Conservation (phyloP, 1,140 invertebrate genomes). For the Amphibalanus amphitrite region DNA sequence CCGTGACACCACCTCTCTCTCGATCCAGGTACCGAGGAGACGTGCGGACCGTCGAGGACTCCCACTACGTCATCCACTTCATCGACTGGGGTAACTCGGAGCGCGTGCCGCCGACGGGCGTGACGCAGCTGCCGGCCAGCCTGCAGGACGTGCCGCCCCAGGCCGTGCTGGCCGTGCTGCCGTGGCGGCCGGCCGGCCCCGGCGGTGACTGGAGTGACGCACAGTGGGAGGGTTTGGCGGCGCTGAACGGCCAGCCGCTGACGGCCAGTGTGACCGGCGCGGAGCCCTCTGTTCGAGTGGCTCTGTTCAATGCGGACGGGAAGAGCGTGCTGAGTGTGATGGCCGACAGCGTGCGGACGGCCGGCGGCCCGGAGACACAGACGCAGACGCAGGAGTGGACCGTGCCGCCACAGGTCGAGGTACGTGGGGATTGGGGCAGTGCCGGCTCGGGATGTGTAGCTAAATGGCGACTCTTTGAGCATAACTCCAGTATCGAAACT, state of each 20-base stretch:
- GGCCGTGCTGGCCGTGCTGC: background rate
- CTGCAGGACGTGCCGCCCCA: background rate
- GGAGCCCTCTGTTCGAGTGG: background rate
- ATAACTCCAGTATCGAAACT: no score
- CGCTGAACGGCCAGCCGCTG: background rate
- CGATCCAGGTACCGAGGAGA: background rate
- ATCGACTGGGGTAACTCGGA: background rate
- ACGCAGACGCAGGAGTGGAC: background rate
- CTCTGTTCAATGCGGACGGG: background rate
- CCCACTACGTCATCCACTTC: background rate
- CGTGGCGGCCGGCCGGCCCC: background rate
- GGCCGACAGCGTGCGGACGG: background rate
- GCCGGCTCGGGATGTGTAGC: no score
- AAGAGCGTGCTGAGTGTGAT: background rate
- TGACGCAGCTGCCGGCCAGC: background rate
- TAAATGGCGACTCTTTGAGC: no score
- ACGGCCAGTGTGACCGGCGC: background rate
- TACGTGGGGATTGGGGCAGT: background rate
- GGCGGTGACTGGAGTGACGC: background rate
- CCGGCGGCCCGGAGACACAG: no score
- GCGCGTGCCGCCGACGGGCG: background rate
- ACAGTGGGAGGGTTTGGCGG: background rate
- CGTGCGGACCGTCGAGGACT: background rate
- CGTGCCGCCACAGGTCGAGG: background rate
- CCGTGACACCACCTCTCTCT: background rate